Evolutionary conservation across 2,113 vertebrate genomes (phyloP).

Genomic region (Paramisgurnus dabryanus): DNA sequence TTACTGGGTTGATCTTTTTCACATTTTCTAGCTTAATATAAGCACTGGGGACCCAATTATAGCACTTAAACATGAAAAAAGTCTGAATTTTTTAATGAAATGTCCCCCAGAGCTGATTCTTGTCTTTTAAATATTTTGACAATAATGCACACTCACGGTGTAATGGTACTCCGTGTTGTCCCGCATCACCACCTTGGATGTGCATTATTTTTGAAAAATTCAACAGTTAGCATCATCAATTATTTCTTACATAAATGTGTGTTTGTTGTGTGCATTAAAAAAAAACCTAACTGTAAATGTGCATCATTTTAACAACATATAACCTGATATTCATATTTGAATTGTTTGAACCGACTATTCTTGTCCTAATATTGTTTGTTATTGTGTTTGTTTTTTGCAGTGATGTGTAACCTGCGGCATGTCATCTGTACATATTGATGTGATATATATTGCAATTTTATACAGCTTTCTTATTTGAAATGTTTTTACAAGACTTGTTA

Average conservation of each 20-base stretch:
- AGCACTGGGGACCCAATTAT: no score
- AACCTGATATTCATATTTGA: background rate
- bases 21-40: no score
- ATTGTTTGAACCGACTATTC: background rate
- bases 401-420: slow-evolving; percentile 73
- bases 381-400: slow-evolving; percentile 71
- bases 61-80: no score
- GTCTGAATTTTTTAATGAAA: no score
- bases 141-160: no score
- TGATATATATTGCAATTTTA: slow-evolving; percentile 70
- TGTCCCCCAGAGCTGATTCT: no score
- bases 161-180: no score
- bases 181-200: no score
- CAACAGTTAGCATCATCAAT: no score
- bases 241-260: background rate
- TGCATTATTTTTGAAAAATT: no score
- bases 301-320: background rate
- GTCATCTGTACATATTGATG: slow-evolving; percentile 74
- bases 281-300: background rate
- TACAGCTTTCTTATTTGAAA: slow-evolving; percentile 59
- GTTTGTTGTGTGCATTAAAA: background rate
- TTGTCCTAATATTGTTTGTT: slow-evolving; percentile 31
- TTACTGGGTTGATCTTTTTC: no score
- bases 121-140: no score
- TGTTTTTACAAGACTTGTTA: slow-evolving; percentile 63